Evolutionary conservation across 2,797 vertebrate genomes (phyloP).

Genomic region (Bradypodion ventrale): DNA sequence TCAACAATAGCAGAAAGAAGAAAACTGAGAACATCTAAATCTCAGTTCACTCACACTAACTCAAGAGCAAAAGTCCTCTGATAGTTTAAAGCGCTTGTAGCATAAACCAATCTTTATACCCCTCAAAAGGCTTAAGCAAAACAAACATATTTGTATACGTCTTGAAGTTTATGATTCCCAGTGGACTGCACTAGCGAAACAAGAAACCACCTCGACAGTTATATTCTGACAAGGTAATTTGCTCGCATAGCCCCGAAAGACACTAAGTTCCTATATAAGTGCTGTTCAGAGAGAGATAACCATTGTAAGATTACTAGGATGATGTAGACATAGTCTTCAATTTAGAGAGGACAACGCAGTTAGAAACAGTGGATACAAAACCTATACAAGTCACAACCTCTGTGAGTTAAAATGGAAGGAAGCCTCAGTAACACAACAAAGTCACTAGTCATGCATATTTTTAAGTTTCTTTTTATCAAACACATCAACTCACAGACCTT

Average conservation of each 20-base stretch:
- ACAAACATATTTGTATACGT: slow-evolving; percentile 7
- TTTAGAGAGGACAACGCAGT: background rate
- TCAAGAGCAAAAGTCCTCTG: slow-evolving; percentile 34
- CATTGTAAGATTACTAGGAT: slow-evolving; percentile 23
- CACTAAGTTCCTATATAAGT: slow-evolving; percentile 29
- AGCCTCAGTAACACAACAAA: background rate
- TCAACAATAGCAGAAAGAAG: background rate
- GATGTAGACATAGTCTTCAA: background rate
- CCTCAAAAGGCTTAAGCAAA: slow-evolving; percentile 41
- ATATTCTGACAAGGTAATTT: slow-evolving; percentile 39
- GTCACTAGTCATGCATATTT: background rate
- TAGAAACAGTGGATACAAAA: slow-evolving; percentile 28
- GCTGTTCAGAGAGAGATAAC: slow-evolving; percentile 26
- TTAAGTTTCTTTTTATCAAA: background rate
- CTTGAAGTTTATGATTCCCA: slow-evolving; percentile 14
- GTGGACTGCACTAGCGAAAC: slow-evolving; percentile 2
- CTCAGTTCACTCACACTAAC: slow-evolving; percentile 25
- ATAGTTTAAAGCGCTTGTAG: slow-evolving; percentile 2
- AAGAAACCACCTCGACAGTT: slow-evolving; percentile 27
- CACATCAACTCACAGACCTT: background rate
- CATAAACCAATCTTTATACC: slow-evolving; percentile 20
- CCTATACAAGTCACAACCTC: background rate
- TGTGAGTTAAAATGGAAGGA: slow-evolving; percentile 8
- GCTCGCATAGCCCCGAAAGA: slow-evolving; percentile 19
- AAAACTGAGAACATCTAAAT: slow-evolving; percentile 10